Conservation (phyloP, 2,113 vertebrate species). For the Tachycineta bicolor region DNA sequence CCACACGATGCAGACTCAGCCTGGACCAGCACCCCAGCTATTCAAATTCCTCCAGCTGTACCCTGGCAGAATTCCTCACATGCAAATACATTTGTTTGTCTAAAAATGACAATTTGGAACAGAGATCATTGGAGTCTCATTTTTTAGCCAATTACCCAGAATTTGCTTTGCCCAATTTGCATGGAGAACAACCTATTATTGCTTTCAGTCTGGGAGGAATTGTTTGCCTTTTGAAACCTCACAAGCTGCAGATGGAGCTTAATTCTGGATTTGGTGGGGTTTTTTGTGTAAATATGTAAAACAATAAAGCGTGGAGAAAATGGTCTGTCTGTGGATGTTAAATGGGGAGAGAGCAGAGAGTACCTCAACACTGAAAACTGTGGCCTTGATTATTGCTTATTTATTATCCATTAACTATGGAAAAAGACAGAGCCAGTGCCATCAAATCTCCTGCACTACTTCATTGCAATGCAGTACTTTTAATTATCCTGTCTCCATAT, state of each 20-base stretch:
- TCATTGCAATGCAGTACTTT: not conserved
- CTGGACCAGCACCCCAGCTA: not conserved
- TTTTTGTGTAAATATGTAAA: not conserved
- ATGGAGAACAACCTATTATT: constrained; percentile 48
- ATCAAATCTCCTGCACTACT: not conserved
- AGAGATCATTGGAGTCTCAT: not conserved
- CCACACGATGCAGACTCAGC: not conserved
- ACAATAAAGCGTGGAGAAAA: not conserved
- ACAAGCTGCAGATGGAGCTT: constrained; percentile 36
- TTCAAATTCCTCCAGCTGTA: not conserved
- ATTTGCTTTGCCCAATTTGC: constrained; percentile 53
- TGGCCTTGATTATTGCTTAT: not conserved
- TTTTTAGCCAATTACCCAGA: constrained; percentile 54
- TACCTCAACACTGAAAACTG: not conserved
- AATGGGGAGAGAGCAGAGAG: not conserved
- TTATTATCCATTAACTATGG: not conserved
- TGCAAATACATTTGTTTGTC: constrained; percentile 29
- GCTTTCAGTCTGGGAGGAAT: constrained; percentile 31
- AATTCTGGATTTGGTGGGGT: not conserved
- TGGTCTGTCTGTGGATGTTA: not conserved
- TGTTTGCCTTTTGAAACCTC: constrained; percentile 40
- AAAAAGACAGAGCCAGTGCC: not conserved
- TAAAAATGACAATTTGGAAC: constrained; percentile 49
- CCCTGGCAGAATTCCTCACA: not conserved
- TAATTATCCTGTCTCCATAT: not conserved